These are phyloP conservation scores for Hemistola chrysoprasaria DNA, from an alignment of 2,888 invertebrate genomes.

Conservation along the genomic window DNA sequence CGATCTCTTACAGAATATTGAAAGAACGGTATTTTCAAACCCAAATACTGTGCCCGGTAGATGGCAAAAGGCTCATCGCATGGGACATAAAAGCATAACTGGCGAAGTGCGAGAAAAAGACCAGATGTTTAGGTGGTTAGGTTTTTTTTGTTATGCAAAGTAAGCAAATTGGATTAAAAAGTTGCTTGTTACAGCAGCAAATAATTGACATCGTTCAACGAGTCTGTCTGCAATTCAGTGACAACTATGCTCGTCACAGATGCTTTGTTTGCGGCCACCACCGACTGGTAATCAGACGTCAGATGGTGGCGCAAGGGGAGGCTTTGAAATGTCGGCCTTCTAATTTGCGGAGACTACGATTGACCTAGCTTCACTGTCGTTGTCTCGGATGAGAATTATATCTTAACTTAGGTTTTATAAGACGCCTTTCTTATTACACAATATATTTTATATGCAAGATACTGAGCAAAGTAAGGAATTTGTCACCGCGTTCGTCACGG, in stretches of 20 bases:
- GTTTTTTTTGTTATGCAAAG: too few relatives aligned
- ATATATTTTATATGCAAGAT: too few relatives aligned
- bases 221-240: slow-evolving; percentile 57
- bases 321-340: slow-evolving; percentile 59
- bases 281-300: slow-evolving; percentile 57
- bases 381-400: slow-evolving; percentile 40
- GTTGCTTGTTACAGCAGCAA: slow-evolving; percentile 35
- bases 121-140: too few relatives aligned
- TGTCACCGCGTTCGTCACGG: too few relatives aligned
- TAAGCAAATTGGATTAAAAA: slow-evolving; percentile 20
- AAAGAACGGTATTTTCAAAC: too few relatives aligned
- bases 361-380: slow-evolving; percentile 53
- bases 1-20: too few relatives aligned
- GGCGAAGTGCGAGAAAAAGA: too few relatives aligned
- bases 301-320: slow-evolving; percentile 16
- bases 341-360: slow-evolving; percentile 62
- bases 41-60: too few relatives aligned
- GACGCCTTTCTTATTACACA: too few relatives aligned
- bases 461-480: too few relatives aligned
- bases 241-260: slow-evolving; percentile 58
- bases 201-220: slow-evolving; percentile 59
- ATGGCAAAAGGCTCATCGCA: too few relatives aligned
- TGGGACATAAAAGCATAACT: too few relatives aligned
- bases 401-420: slow-evolving; percentile 34
- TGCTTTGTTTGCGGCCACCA: slow-evolving; percentile 64